phyloP scores from a whole-genome alignment of 2,797 vertebrate species.

The Fundulus diaphanus region DNA sequence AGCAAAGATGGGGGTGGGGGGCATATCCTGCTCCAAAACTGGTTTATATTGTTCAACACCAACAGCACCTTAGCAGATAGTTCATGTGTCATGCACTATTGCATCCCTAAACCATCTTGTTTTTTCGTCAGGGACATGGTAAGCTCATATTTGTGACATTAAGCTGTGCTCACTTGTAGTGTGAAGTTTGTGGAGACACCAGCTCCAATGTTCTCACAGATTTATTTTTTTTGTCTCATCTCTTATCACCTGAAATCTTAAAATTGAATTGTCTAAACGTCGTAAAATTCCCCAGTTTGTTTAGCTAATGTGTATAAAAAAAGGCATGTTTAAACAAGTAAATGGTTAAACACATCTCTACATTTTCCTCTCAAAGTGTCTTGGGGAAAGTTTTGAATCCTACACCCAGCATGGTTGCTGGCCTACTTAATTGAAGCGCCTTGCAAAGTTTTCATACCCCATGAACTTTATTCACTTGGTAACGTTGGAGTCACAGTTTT shows the following conservation, averaged over 20 bases:
- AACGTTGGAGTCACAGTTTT: background rate
- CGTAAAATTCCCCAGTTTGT: background rate
- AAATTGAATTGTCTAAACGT: too few relatives aligned
- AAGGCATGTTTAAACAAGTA: background rate
- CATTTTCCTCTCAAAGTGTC: too few relatives aligned
- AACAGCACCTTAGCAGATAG: background rate
- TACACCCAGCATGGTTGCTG: background rate
- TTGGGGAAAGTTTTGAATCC: too few relatives aligned
- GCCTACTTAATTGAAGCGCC: background rate
- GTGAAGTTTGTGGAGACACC: background rate
- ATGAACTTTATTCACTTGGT: background rate
- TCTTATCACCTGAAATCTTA: background rate
- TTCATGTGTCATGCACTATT: background rate
- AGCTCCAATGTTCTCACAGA: background rate
- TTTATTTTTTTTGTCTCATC: background rate
- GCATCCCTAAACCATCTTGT: background rate
- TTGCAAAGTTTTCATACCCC: too few relatives aligned
- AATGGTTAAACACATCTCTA: too few relatives aligned
- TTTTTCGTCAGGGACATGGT: background rate
- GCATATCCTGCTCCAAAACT: background rate
- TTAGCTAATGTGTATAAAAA: background rate
- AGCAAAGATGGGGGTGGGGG: background rate
- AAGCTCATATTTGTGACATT: background rate
- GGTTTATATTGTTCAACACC: background rate
- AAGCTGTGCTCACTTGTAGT: background rate